Base-by-base conservation (phyloP, 1,140 invertebrate genomes). In the Chrysoperla carnea region DNA sequence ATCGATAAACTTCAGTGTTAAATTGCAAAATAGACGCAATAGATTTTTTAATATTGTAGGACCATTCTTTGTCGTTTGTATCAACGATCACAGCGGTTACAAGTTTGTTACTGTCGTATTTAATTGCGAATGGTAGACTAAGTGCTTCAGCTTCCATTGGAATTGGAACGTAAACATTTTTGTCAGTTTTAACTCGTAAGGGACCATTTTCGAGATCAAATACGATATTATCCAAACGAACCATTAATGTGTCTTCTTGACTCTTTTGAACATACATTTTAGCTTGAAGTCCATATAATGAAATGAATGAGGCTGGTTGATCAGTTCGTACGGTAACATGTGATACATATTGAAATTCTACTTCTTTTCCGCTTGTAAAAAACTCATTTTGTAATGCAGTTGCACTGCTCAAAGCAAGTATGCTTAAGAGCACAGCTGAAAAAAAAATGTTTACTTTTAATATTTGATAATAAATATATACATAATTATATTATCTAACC, bases 321-420 rank as follows among this genome's bases (percentile, higher is more conserved):
- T 58, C 44, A 13, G 52, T 51, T 11, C 59, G 63, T 15, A 55
- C 48, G 35, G 57, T 59, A 8, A 60, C 48, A 15, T 55, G 50
- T 12, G 53, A 58, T 14, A 50, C 45, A 42, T 65, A 67, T 29
- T 60, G 52, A 48, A 63, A 67, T 9, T 57, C 44, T 2, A 61
- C 29, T 23, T 52, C 54, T 52, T 61, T 61, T 37, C 49, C 56
- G 27, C 46, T 44, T 6, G 56, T 61, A 14, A 59, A 40, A 3
- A 55, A 40, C 27, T 12, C 3, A 3, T 23, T 23, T 23, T 23
- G 17, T 3, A 5, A 23, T 23, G 17, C 17, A 3, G 17, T 23
- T 23, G 17, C 17, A 23, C 17, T 23, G 17, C 17, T 23, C 17
- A 23, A 23, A 23, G 17, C 17, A 23, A 23, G 17, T 23, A 23